Evolutionary conservation across 2,113 vertebrate species (phyloP), one percentile per base, ranked within the genome.

Genomic region (Gopherus flavomarginatus): DNA sequence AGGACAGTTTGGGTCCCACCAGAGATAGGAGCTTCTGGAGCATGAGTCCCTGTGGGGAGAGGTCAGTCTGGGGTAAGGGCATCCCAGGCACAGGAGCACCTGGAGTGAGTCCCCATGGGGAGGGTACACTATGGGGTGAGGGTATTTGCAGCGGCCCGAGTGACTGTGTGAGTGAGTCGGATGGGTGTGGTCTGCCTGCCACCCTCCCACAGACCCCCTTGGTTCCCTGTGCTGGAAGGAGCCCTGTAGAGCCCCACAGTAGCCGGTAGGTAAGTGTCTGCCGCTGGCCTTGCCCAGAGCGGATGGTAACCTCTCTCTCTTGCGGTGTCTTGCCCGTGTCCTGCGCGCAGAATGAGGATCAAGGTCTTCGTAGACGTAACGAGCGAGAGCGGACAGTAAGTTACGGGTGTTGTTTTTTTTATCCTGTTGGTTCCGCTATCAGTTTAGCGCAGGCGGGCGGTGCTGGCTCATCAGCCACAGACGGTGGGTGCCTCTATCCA

Each of bases 361-460:
- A 93, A 99, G 97, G 94, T 99, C 98, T 98, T 98, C 98, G 96
- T 99, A 98, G 98, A 99, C 95, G 96, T 99, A 98, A 98, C 98
- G 97, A 98, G 98, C 97, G 98, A 98, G 92, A 98, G 98, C 88
- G 95, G 97, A 97, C 97, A 97, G 98, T 99, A 98, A 99, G 98
- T 99, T 97, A 24, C 11, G 85, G 97, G 98, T 97, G 38, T 12
- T 50, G 65, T 82, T 80, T 38, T n/a, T 91, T 85, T 16, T 59
- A 94, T 89, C 86, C 53, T 0, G 93, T 49, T 54, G 26, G 5
- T 13, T 5, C 24, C 35, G 92, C 83, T 87, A 24, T 87, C 11
- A 83, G 47, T 78, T 57, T 53, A 83, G 49, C 3, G 0, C n/a
- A 2, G 42, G 4, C 6, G 35, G 49, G 56, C 44, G 54, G 44